phyloP scores from a whole-genome alignment of 1,140 invertebrate species.

The Aphelenchoides fujianensis region DNA sequence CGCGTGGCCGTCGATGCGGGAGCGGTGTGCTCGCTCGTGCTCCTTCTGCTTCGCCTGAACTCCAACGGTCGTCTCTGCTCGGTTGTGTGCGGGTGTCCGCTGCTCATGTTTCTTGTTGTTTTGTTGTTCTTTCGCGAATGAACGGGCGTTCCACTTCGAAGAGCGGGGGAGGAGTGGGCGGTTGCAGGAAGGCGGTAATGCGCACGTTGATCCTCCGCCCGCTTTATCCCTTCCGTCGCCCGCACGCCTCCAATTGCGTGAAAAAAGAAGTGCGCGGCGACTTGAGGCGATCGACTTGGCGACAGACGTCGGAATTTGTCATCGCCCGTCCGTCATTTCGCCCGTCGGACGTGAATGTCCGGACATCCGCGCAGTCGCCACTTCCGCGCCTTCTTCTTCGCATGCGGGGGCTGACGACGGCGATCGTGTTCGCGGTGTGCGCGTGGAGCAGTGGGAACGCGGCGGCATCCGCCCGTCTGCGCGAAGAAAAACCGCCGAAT shows the following conservation, averaged over 20 bases:
- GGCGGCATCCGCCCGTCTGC: neutral
- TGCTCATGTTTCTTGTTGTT: slow-evolving; percentile 15
- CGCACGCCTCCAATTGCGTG: too few relatives aligned
- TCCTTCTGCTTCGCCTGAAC: too few relatives aligned
- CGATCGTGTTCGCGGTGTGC: neutral
- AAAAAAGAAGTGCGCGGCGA: too few relatives aligned
- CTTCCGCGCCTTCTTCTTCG: neutral
- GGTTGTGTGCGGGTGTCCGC: slow-evolving; percentile 40
- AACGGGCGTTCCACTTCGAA: neutral
- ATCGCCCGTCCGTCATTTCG: neutral
- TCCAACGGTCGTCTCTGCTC: neutral
- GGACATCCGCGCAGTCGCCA: neutral
- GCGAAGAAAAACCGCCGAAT: neutral
- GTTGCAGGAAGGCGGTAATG: too few relatives aligned
- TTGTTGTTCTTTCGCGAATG: slow-evolving; percentile 2
- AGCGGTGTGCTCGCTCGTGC: slow-evolving; percentile 50
- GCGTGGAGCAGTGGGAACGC: neutral
- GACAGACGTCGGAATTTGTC: slow-evolving; percentile 15
- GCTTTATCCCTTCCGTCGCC: too few relatives aligned
- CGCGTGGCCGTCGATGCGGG: slow-evolving; percentile 48
- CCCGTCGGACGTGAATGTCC: neutral
- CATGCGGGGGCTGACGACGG: neutral
- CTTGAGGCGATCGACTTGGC: too few relatives aligned
- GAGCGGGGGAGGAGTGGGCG: too few relatives aligned
- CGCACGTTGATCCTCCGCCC: too few relatives aligned